These are phyloP conservation scores for Rhizoglyphus robini DNA, from an alignment of 1,140 invertebrate species.

Conservation along the genomic window DNA sequence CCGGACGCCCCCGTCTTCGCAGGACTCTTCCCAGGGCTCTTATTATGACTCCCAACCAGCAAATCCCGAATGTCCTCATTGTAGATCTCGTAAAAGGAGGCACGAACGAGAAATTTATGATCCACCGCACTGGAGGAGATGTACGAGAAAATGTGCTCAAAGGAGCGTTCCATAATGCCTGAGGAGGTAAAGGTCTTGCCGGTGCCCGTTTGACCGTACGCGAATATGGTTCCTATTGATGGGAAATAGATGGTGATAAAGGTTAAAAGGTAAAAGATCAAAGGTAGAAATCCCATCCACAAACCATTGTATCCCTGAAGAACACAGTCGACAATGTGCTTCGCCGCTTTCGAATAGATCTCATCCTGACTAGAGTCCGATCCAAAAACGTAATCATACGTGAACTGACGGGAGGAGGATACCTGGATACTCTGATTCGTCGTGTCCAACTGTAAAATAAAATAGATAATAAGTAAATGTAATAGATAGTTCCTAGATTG, in stretches of 20 bases:
- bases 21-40: neutral
- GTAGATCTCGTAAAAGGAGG: conserved; percentile 64
- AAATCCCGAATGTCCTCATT: conserved; percentile 68
- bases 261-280: neutral
- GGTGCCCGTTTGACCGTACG: conserved; percentile 63
- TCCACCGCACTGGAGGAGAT: conserved; percentile 56
- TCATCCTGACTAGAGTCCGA: conserved; percentile 41
- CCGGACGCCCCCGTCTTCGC: neutral
- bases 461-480: neutral
- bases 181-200: conserved; percentile 63
- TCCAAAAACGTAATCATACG: conserved; percentile 47
- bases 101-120: conserved; percentile 51
- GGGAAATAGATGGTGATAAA: no score
- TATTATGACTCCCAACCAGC: conserved; percentile 33
- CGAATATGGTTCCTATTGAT: conserved; percentile 62
- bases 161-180: conserved; percentile 69
- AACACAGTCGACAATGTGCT: conserved; percentile 57
- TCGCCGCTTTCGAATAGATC: conserved; percentile 56
- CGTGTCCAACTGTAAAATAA: neutral
- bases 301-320: conserved; percentile 38
- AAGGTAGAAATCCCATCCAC: neutral
- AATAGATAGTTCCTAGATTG: no score
- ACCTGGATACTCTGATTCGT: conserved; percentile 9
- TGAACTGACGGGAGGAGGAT: conserved; percentile 34
- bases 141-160: conserved; percentile 59